Evolutionary conservation across 2,888 invertebrate genomes (phyloP), one percentile per base, ranked within the genome.

Genomic region (Nasonia oneida): DNA sequence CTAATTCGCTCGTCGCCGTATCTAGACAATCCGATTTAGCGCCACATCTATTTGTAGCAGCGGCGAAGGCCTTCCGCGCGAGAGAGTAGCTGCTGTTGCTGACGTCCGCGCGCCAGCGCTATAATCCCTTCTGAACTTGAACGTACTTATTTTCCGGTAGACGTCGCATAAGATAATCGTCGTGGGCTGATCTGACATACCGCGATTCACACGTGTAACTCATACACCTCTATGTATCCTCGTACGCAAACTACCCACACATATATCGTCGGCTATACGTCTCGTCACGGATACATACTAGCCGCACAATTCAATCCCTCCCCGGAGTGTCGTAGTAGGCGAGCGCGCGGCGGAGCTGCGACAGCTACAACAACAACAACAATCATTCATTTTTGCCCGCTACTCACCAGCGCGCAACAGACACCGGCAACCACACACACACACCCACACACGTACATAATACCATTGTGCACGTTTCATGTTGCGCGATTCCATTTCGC

Each of bases 401-500:
- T 39, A 23, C 37, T 18, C 79, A 12, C 39, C 79, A 47, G 12
- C 18, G n/a, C 3, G n/a, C n/a, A 29, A 57, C 29, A 39, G 33
- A 70, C 53, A 23, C 39, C 29, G 4, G 23, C 53, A 15, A 39
- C n/a, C 23, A 50, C 1, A 64, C 67, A 73, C 23, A 23, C 23
- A 23, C 23, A 23, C 0, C 23, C 23, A 23, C 23, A 23, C 71
- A 81, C 42, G 47, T n/a, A 61, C 73, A 89, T 91, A 92, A 91
- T 92, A 91, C 90, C 90, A 89, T 89, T 88, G 88, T 10, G 89
- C 88, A 87, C 88, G 89, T 89, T 89, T 88, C 84, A 85, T 89
- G 88, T 89, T 88, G 89, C 89, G 90, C 91, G 90, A 92, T 92
- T 90, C 91, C 90, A 91, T 92, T 92, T 91, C 91, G 89, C 81